These are phyloP conservation scores for Catocala nupta DNA, from an alignment of 2,888 invertebrate genomes.

Conservation along the genomic window DNA sequence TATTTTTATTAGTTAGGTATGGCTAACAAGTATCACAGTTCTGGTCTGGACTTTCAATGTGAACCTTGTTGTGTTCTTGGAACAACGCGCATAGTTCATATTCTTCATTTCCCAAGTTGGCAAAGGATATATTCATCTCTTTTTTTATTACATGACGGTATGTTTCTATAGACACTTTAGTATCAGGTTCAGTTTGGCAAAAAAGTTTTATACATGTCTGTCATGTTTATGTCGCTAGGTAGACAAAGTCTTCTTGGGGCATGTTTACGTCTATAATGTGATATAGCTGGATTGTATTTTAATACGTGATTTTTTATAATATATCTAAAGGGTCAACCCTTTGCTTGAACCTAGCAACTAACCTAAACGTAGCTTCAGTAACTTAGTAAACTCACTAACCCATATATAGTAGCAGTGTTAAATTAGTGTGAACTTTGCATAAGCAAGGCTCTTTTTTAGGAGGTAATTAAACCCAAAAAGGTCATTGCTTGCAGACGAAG, in stretches of 20 bases:
- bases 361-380: no score
- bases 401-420: no score
- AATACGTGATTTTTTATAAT: no score
- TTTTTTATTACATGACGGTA: constrained; percentile 19
- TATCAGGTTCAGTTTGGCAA: constrained; percentile 14
- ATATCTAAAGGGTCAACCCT: no score
- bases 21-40: constrained; percentile 17
- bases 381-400: no score
- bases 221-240: constrained; percentile 16
- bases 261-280: constrained; percentile 23
- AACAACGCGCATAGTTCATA: constrained; percentile 17
- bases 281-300: constrained; percentile 22
- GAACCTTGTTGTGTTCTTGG: constrained; percentile 11
- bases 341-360: no score
- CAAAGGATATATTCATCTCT: constrained; percentile 25
- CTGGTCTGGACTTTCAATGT: constrained; percentile 10
- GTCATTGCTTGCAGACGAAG: no score
- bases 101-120: constrained; percentile 20
- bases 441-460: no score
- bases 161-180: constrained; percentile 19
- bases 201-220: constrained; percentile 11
- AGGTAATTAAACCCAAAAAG: no score
- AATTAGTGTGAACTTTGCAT: no score
- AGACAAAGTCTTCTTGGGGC: constrained; percentile 17
- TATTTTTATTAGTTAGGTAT: constrained; percentile 13